Base-by-base conservation (phyloP, 2,888 invertebrate species). In the Tipula confusa region DNA sequence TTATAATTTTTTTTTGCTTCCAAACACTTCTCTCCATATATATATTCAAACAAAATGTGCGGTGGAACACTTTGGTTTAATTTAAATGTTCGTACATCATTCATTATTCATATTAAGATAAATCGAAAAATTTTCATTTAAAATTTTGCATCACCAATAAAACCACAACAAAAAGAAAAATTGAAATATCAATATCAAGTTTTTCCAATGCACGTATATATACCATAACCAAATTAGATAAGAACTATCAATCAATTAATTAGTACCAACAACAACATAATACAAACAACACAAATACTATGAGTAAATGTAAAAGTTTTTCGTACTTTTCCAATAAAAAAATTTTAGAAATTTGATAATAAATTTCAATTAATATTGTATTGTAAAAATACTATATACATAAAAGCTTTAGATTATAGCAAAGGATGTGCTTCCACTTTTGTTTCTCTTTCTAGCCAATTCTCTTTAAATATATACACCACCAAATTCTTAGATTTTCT, bases 321-420 rank as follows among this genome's bases (percentile, higher is more conserved):
- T 64, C 24, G 24, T 24, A 24, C 64, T 64, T 24, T 7, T 18
- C 18, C n/a, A 64, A 64, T 24, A 64, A 64, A 18, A 64, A 64
- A 64, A 9, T 64, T 64, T 15, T 64, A 9, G 24, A 64, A 64
- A 64, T 64, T 64, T 24, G 64, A 64, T 64, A 64, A 64, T 64
- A 64, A 64, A 64, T 64, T 64, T 64, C 24, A 64, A 64, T 64
- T 64, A 64, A 64, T 64, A 64, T 64, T 64, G 9, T 64, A 64
- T 64, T 64, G 24, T 64, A 13, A 64, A 24, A 64, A 64, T 64
- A 64, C n/a, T n/a, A n/a, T n/a, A n/a, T n/a, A 43, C 5, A 43
- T 43, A 15, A 15, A 15, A 43, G 43, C 15, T 43, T 43, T 43
- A 43, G 1, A 5, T n/a, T n/a, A n/a, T n/a, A 7, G 31, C 4